These are phyloP conservation scores for Punctoribates punctum DNA, from an alignment of 2,888 invertebrate species.

Conservation along the genomic window DNA sequence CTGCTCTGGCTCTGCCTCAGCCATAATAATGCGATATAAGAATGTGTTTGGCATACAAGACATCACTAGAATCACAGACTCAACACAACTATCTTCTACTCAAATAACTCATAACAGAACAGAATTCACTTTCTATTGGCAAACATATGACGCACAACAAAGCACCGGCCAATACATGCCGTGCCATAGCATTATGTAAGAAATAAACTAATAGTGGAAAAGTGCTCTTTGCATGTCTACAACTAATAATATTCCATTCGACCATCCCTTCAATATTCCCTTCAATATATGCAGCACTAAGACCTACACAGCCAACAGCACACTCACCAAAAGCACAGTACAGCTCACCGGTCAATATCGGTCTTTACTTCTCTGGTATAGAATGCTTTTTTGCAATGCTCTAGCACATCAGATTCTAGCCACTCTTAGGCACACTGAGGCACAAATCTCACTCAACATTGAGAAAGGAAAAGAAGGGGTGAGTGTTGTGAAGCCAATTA, in stretches of 20 bases:
- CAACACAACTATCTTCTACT: not conserved
- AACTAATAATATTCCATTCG: not conserved
- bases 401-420: too few relatives aligned
- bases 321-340: not conserved
- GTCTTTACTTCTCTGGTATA: not conserved
- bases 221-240: slow-evolving; percentile 19
- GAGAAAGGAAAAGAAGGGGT: slow-evolving; percentile 19
- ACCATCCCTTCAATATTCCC: too few relatives aligned
- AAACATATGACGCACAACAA: slow-evolving; percentile 18
- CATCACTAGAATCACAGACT: not conserved
- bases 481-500: not conserved
- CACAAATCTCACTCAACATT: not conserved
- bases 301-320: too few relatives aligned
- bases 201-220: not conserved
- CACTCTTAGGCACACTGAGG: too few relatives aligned
- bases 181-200: not conserved
- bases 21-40: slow-evolving; percentile 5
- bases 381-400: not conserved
- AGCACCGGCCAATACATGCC: slow-evolving; percentile 15
- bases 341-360: not conserved
- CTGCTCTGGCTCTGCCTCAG: not conserved
- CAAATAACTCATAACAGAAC: not conserved
- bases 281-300: too few relatives aligned
- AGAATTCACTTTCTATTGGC: slow-evolving; percentile 28
- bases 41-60: slow-evolving; percentile 7